A percentile compares a stretch with the other conserved stretches of the same genome.
Evolutionary conservation across 2,113 vertebrate species (phyloP).

Genomic region (Carassius auratus): DNA sequence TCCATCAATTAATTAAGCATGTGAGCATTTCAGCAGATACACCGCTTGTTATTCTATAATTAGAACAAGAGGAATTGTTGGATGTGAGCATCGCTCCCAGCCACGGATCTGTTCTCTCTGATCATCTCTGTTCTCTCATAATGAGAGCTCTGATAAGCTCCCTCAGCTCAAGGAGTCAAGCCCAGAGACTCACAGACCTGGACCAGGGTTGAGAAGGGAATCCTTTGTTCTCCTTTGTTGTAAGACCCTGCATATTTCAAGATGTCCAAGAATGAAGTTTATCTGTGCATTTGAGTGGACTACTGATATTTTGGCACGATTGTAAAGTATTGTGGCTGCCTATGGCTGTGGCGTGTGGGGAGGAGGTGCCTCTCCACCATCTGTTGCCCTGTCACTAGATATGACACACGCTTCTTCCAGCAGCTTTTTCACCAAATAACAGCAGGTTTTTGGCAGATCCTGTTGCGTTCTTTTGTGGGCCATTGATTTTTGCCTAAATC

Average conservation of each 20-base stretch:
- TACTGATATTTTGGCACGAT: conserved; percentile 67
- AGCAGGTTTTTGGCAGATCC: conserved; percentile 38
- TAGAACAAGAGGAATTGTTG: conserved; percentile 33
- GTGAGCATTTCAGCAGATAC: background rate
- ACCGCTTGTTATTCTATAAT: conserved; percentile 29
- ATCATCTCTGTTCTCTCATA: conserved; percentile 24
- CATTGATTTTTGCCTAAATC: conserved; percentile 20
- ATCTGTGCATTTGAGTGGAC: conserved; percentile 65
- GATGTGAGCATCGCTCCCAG: conserved; percentile 27
- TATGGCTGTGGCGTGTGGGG: conserved; percentile 66
- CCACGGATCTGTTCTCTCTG: conserved; percentile 30
- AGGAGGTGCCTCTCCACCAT: conserved; percentile 75
- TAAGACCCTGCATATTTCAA: background rate
- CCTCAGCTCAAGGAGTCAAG: background rate
- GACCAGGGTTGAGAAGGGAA: background rate
- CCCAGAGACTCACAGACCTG: background rate
- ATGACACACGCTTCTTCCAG: conserved; percentile 50
- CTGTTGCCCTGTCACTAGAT: conserved; percentile 68
- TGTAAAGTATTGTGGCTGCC: conserved; percentile 63
- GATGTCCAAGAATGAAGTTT: conserved; percentile 59
- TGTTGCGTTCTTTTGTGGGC: conserved; percentile 31
- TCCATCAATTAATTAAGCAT: background rate
- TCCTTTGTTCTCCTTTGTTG: conserved; percentile 4
- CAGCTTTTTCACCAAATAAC: conserved; percentile 42
- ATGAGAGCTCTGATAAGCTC: conserved; percentile 14